These are phyloP conservation scores for Tricholauxania praeusta DNA, from an alignment of 2,888 invertebrate species.

Conservation along the genomic window DNA sequence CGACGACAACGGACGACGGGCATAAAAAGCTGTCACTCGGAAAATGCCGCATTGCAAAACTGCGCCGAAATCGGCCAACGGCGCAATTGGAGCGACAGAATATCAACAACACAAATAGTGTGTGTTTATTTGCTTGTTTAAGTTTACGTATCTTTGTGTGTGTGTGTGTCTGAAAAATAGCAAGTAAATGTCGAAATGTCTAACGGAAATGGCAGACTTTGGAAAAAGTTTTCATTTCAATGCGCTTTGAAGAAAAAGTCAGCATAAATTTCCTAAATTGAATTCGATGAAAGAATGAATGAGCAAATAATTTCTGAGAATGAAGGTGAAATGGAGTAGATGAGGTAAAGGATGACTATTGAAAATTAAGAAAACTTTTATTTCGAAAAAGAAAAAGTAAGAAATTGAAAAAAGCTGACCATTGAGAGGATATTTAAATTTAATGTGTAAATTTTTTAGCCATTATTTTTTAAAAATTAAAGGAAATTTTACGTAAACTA, in stretches of 20 bases:
- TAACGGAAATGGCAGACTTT: constrained; percentile 29
- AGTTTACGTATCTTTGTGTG: background rate
- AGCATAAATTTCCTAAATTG: constrained; percentile 29
- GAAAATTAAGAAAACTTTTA: too few relatives aligned
- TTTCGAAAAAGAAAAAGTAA: background rate
- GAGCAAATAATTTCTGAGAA: constrained; percentile 1
- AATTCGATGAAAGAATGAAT: constrained; percentile 30
- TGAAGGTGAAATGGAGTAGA: constrained; percentile 1
- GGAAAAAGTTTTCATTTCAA: constrained; percentile 16
- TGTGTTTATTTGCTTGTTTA: background rate
- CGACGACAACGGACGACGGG: too few relatives aligned
- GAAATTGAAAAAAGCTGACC: background rate
- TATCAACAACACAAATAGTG: background rate
- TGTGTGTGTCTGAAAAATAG: background rate
- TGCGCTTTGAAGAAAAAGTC: constrained; percentile 14
- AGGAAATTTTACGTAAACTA: too few relatives aligned
- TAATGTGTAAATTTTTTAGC: too few relatives aligned
- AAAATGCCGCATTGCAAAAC: constrained; percentile 36
- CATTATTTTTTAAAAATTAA: too few relatives aligned
- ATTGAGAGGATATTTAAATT: too few relatives aligned
- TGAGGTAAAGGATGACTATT: background rate
- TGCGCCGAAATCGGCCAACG: constrained; percentile 31
- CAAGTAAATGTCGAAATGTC: constrained; percentile 23
- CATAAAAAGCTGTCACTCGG: constrained; percentile 26
- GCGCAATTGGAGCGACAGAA: constrained; percentile 9